Evolutionary conservation across 2,888 invertebrate genomes (phyloP).

Genomic region (Hyposoter didymator): DNA sequence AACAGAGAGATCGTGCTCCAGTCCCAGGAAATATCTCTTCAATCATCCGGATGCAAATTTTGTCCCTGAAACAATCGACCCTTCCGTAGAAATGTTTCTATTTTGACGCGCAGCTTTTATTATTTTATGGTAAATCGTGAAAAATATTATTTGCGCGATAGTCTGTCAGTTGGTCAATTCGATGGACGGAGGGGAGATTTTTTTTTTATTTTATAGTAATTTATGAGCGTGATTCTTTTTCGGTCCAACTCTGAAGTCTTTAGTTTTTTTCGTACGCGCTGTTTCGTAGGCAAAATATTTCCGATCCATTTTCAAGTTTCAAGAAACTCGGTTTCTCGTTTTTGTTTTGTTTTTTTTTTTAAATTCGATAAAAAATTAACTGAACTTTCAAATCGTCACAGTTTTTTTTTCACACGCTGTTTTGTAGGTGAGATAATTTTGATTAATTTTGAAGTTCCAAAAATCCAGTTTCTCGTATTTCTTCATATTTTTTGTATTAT

Average conservation of each 20-base stretch:
- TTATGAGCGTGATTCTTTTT: neutral
- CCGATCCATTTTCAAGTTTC: too few species aligned
- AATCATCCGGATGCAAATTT: conserved; percentile 3
- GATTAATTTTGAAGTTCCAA: too few species aligned
- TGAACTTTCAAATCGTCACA: too few species aligned
- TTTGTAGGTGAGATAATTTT: too few species aligned
- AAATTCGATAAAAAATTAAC: too few species aligned
- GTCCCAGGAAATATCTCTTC: conserved; percentile 3
- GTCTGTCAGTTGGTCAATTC: too few species aligned
- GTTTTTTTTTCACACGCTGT: neutral
- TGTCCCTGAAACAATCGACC: conserved; percentile 1
- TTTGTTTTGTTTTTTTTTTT: too few species aligned
- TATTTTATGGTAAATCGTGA: conserved; percentile 16
- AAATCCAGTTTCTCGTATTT: too few species aligned
- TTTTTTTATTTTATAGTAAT: neutral
- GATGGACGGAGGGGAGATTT: neutral
- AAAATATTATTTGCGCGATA: neutral
- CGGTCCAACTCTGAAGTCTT: neutral
- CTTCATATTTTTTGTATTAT: too few species aligned
- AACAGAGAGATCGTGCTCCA: conserved; percentile 5
- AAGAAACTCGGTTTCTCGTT: too few species aligned
- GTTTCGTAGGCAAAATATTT: too few species aligned
- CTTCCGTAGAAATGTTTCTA: neutral
- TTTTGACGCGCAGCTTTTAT: neutral
- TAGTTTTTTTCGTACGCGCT: neutral